Conservation (phyloP, 2,113 vertebrate genomes). For the Coreoperca whiteheadi region DNA sequence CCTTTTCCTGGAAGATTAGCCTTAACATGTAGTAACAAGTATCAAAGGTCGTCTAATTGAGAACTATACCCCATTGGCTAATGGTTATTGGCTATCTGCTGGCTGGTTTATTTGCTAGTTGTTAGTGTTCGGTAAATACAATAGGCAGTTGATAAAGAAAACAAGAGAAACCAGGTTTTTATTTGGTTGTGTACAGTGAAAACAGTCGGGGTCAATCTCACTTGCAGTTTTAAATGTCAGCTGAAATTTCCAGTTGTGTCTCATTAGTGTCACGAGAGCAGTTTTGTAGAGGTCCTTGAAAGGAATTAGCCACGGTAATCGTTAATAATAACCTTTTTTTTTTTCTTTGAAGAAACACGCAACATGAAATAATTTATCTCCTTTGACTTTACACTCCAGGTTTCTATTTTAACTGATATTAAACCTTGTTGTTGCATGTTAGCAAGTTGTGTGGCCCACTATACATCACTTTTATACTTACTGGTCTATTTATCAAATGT, state of each 20-base stretch:
- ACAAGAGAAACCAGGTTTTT: slow-evolving; percentile 22
- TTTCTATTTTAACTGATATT: neutral
- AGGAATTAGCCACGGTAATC: neutral
- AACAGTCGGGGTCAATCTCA: slow-evolving; percentile 31
- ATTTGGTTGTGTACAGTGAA: slow-evolving; percentile 26
- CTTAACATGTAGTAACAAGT: slow-evolving; percentile 23
- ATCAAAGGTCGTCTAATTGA: slow-evolving; percentile 60
- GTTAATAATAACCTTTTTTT: neutral
- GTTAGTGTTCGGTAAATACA: slow-evolving; percentile 42
- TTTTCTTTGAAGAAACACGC: neutral
- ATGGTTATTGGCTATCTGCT: slow-evolving; percentile 50
- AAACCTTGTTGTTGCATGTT: neutral
- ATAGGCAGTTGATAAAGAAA: slow-evolving; percentile 43
- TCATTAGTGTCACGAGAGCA: slow-evolving; percentile 25
- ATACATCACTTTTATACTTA: neutral
- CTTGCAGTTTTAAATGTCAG: slow-evolving; percentile 43
- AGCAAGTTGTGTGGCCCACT: neutral
- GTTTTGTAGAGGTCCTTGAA: slow-evolving; percentile 1
- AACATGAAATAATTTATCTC: neutral
- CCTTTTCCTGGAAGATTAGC: slow-evolving; percentile 58
- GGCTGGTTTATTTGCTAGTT: slow-evolving; percentile 47
- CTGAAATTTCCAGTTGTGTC: slow-evolving; percentile 5
- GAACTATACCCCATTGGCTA: slow-evolving; percentile 24
- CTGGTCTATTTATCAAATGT: slow-evolving; percentile 5
- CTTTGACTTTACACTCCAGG: neutral